Percentiles rank a stretch among this genome's conserved stretches.
Evolutionary conservation across 2,113 vertebrate genomes (phyloP).

Genomic region (Mesitornis unicolor): DNA sequence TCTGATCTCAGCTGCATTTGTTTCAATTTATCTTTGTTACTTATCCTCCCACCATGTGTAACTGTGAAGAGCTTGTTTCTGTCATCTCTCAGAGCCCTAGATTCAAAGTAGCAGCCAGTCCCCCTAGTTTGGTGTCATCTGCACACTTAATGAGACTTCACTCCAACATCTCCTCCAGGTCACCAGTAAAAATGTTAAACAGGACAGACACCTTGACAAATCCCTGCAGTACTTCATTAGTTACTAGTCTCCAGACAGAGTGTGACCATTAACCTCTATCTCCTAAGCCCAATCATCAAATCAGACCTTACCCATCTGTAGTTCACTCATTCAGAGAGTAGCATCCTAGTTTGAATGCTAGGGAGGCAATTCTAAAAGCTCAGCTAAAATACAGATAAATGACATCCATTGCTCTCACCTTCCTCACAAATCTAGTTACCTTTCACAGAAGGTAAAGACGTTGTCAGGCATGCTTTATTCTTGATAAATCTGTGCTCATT

Average conservation of each 20-base stretch:
- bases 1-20: neutral
- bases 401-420: neutral
- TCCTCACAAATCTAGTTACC: neutral
- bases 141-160: neutral
- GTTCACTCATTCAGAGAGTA: neutral
- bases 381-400: neutral
- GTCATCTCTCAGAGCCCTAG: neutral
- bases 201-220: neutral
- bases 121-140: neutral
- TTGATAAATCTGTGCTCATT: neutral
- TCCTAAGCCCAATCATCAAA: neutral
- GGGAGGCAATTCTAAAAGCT: neutral
- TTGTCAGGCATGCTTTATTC: neutral
- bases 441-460: neutral
- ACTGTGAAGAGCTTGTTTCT: neutral
- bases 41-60: neutral
- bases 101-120: neutral
- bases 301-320: neutral
- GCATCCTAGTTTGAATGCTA: neutral
- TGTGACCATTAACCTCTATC: neutral
- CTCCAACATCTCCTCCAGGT: neutral
- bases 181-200: neutral
- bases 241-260: neutral
- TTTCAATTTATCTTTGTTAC: neutral
- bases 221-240: neutral